phyloP scores from a whole-genome alignment of 2,888 invertebrate genomes.

The Phalangium opilio region DNA sequence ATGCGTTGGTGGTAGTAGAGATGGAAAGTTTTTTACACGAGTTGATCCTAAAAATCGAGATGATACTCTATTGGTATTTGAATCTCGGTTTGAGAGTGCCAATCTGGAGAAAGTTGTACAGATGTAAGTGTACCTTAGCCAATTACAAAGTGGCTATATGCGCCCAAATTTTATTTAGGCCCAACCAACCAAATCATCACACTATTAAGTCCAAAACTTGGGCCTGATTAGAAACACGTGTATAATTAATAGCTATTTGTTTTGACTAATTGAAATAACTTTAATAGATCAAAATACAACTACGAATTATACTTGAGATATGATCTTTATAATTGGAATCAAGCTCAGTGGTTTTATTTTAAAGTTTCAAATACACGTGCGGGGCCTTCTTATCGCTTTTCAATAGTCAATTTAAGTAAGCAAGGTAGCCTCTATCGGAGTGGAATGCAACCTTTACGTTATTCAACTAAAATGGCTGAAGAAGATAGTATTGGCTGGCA shows the following conservation, averaged over 20 bases:
- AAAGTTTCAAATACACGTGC: conserved; percentile 67
- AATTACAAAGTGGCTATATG: too few species aligned
- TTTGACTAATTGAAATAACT: conserved; percentile 4
- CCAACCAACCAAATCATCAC: too few species aligned
- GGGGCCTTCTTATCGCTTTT: conserved; percentile 66
- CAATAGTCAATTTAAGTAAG: conserved; percentile 57
- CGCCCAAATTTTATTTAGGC: too few species aligned
- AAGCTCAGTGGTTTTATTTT: conserved; percentile 95
- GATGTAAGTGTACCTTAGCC: conserved; percentile 25
- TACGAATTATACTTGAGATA: conserved; percentile 79
- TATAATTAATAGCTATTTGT: too few species aligned
- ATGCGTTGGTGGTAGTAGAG: too few species aligned
- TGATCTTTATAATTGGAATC: conserved; percentile 42
- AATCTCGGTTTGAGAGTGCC: conserved; percentile 85
- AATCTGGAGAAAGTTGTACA: conserved; percentile 56
- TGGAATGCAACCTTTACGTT: conserved; percentile 78
- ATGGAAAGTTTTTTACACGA: too few species aligned
- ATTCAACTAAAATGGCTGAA: conserved; percentile 70
- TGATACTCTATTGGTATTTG: conserved; percentile 40
- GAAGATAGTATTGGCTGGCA: conserved; percentile 72
- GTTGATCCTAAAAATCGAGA: background rate
- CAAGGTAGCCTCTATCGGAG: conserved; percentile 81
- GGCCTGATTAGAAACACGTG: too few species aligned
- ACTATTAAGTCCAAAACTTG: too few species aligned
- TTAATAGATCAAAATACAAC: conserved; percentile 51